Evolutionary conservation across 1,140 invertebrate genomes (phyloP).

Genomic region (Melanaphis sacchari): DNA sequence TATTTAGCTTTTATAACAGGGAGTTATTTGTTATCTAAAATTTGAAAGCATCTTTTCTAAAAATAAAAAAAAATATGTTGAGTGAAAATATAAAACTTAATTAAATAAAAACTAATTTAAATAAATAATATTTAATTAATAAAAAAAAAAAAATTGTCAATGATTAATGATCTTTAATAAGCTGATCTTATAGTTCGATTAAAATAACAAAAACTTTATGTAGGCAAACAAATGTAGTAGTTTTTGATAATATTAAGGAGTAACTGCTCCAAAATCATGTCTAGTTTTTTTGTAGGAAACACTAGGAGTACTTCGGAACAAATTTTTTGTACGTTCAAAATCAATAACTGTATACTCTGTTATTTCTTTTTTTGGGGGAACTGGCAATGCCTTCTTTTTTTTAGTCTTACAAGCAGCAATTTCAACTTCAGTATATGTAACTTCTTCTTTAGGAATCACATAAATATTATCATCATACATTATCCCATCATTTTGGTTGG

Average conservation of each 20-base stretch:
- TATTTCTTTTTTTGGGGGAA: slow-evolving; percentile 66
- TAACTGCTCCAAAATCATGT: slow-evolving; percentile 67
- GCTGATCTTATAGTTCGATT: background rate
- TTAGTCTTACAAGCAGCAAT: slow-evolving; percentile 62
- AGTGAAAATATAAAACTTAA: slow-evolving; percentile 1
- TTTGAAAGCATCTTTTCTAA: background rate
- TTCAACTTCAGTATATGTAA: slow-evolving; percentile 61
- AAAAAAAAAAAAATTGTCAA: background rate
- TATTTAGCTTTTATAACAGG: background rate
- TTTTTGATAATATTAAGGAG: slow-evolving; percentile 37
- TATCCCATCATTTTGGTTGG: background rate
- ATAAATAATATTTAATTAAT: background rate
- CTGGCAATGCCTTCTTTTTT: slow-evolving; percentile 64
- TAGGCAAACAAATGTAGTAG: background rate
- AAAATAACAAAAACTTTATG: background rate
- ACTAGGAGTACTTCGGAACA: slow-evolving; percentile 68
- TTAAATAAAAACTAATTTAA: background rate
- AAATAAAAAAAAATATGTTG: background rate
- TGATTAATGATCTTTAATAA: background rate
- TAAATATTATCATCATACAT: slow-evolving; percentile 30
- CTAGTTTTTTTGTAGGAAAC: too few relatives aligned
- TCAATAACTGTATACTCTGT: slow-evolving; percentile 89
- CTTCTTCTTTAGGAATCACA: slow-evolving; percentile 71
- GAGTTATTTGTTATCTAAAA: background rate
- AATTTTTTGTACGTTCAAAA: slow-evolving; percentile 83